Evolutionary conservation across 1,140 invertebrate species (phyloP).

Genomic region (Drosophila ambigua): DNA sequence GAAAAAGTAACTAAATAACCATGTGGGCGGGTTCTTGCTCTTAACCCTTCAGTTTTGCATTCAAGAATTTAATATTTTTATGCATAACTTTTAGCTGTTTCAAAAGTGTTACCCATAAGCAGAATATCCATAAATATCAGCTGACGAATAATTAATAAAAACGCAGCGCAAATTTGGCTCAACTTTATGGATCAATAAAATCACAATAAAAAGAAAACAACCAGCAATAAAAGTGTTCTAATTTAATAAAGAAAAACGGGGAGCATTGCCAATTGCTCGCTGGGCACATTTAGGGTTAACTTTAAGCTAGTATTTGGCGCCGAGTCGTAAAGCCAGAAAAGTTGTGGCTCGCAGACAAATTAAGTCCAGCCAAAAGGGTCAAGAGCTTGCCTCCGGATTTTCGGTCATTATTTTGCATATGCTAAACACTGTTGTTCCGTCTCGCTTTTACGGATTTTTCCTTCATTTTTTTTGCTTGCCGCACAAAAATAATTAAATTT

Average conservation of each 20-base stretch:
- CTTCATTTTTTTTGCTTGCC: slow-evolving; percentile 17
- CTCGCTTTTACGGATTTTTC: slow-evolving; percentile 8
- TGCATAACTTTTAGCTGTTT: too few relatives aligned
- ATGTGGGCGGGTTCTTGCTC: neutral
- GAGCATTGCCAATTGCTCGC: neutral
- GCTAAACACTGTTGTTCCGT: slow-evolving; percentile 35
- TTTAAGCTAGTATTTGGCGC: slow-evolving; percentile 35
- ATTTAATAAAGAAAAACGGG: neutral
- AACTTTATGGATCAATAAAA: too few relatives aligned
- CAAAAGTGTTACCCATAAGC: too few relatives aligned
- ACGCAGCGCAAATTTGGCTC: too few relatives aligned
- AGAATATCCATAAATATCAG: too few relatives aligned
- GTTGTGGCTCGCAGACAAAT: slow-evolving; percentile 52
- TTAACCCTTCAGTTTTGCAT: too few relatives aligned
- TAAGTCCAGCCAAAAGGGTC: slow-evolving; percentile 44
- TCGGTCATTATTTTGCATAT: slow-evolving; percentile 59
- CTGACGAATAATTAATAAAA: too few relatives aligned
- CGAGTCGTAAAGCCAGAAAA: slow-evolving; percentile 46
- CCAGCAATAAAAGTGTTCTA: neutral
- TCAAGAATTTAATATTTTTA: too few relatives aligned
- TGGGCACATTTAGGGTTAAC: slow-evolving; percentile 5
- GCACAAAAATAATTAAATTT: slow-evolving; percentile 52
- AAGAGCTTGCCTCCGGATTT: slow-evolving; percentile 37
- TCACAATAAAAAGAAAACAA: too few relatives aligned
- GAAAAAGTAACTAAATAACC: slow-evolving; percentile 21